Percentiles rank a stretch among this genome's conserved stretches.
phyloP scores from a whole-genome alignment of 1,140 invertebrate genomes.

The Diorhabda carinulata region DNA sequence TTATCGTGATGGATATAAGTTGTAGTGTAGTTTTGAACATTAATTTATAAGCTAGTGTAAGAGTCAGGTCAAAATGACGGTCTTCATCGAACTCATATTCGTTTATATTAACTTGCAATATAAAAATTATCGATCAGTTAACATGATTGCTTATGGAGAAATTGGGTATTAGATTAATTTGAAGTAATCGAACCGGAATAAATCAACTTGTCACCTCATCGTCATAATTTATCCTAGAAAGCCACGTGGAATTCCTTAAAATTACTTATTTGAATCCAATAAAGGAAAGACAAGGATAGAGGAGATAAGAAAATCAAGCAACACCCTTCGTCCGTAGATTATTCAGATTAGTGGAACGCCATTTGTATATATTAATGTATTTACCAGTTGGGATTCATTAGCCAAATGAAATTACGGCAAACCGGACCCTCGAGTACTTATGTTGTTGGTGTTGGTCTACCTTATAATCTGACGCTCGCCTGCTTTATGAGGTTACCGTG shows the following conservation, averaged over 20 bases:
- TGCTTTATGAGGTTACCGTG: conserved; percentile 22
- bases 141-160: too few relatives aligned
- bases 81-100: too few relatives aligned
- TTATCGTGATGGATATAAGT: too few relatives aligned
- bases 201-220: not conserved
- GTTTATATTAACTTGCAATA: too few relatives aligned
- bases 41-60: too few relatives aligned
- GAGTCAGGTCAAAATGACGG: too few relatives aligned
- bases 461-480: conserved; percentile 18
- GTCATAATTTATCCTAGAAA: not conserved
- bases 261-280: conserved; percentile 13
- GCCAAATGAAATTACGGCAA: conserved; percentile 42
- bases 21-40: too few relatives aligned
- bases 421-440: conserved; percentile 28
- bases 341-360: conserved; percentile 39
- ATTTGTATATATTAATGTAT: conserved; percentile 46
- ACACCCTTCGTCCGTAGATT: conserved; percentile 26
- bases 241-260: conserved; percentile 12
- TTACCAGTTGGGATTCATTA: conserved; percentile 43
- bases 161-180: too few relatives aligned
- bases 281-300: not conserved
- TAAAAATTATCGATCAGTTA: too few relatives aligned
- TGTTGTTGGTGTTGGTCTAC: conserved; percentile 20
- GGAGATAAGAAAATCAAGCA: not conserved
- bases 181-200: too few relatives aligned